Percentiles rank a stretch among this genome's conserved stretches.
phyloP scores from a whole-genome alignment of 1,140 invertebrate species.

The Drosophila repletoides region DNA sequence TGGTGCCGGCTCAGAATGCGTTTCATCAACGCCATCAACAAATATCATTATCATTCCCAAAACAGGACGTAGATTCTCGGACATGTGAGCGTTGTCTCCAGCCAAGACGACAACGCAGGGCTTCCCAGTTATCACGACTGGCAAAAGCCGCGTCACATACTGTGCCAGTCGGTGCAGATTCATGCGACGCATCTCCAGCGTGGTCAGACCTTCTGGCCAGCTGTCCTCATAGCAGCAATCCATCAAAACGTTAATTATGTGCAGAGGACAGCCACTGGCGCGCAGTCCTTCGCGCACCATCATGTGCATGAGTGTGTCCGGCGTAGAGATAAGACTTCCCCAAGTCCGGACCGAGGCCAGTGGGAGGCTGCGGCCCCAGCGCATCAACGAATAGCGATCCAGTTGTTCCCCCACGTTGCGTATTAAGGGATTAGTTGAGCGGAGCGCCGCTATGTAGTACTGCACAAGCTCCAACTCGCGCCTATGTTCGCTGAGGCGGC shows the following conservation, averaged over 20 bases:
- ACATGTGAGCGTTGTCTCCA: constrained; percentile 60
- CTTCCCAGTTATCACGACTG: constrained; percentile 12
- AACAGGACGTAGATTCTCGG: constrained; percentile 44
- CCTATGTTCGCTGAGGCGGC: constrained; percentile 21
- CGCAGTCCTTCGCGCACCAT: constrained; percentile 44
- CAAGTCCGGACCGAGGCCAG: constrained; percentile 37
- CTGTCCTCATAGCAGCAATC: constrained; percentile 58
- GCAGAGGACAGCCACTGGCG: constrained; percentile 47
- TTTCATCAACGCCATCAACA: constrained; percentile 52
- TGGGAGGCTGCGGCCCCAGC: constrained; percentile 43
- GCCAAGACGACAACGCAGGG: constrained; percentile 49
- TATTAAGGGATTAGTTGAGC: constrained; percentile 53
- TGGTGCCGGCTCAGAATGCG: not conserved
- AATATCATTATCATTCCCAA: constrained; percentile 59
- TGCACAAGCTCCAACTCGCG: constrained; percentile 62
- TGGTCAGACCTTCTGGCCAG: constrained; percentile 55
- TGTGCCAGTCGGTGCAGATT: constrained; percentile 28
- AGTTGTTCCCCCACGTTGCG: constrained; percentile 57
- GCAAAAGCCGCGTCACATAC: constrained; percentile 45
- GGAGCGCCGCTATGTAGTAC: constrained; percentile 50
- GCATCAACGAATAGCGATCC: constrained; percentile 54
- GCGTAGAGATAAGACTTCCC: constrained; percentile 64
- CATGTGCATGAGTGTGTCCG: constrained; percentile 43
- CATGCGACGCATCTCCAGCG: constrained; percentile 42
- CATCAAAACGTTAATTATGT: constrained; percentile 46